phyloP scores from a whole-genome alignment of 2,113 vertebrate species.

The Tamias sibiricus region DNA sequence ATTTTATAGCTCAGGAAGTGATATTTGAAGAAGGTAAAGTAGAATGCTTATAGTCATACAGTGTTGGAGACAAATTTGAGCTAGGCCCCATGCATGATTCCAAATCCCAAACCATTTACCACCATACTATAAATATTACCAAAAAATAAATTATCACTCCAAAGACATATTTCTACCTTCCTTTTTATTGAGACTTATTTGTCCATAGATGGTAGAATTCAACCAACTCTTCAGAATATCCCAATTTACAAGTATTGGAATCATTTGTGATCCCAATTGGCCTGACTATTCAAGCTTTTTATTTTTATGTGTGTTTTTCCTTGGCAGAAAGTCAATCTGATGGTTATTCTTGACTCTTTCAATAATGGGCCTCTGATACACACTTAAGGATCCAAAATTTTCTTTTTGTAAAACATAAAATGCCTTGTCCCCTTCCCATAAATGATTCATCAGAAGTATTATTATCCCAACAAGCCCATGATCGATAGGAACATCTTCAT shows the following conservation, averaged over 20 bases:
- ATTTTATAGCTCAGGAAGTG: neutral
- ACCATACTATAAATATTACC: neutral
- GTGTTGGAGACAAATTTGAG: neutral
- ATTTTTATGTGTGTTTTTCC: neutral
- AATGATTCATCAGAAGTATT: slow-evolving; percentile 77
- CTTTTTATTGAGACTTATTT: neutral
- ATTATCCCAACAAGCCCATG: slow-evolving; percentile 54
- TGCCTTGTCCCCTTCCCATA: slow-evolving; percentile 61
- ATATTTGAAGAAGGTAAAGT: neutral
- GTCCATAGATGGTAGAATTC: neutral
- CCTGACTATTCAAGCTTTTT: neutral
- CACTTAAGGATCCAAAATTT: slow-evolving; percentile 47
- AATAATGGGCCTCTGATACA: neutral
- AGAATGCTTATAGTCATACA: neutral
- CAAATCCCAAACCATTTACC: neutral
- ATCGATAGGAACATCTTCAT: slow-evolving; percentile 84
- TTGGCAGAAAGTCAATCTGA: neutral
- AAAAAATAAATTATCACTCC: neutral
- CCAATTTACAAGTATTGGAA: neutral
- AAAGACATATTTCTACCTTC: neutral
- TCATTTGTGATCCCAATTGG: neutral
- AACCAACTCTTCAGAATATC: neutral
- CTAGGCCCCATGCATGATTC: neutral
- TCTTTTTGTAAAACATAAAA: slow-evolving; percentile 65
- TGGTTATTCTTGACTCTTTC: slow-evolving; percentile 30